These are phyloP conservation scores for Hozukius guyotensis DNA, from an alignment of 2,797 vertebrate genomes.

Conservation along the genomic window DNA sequence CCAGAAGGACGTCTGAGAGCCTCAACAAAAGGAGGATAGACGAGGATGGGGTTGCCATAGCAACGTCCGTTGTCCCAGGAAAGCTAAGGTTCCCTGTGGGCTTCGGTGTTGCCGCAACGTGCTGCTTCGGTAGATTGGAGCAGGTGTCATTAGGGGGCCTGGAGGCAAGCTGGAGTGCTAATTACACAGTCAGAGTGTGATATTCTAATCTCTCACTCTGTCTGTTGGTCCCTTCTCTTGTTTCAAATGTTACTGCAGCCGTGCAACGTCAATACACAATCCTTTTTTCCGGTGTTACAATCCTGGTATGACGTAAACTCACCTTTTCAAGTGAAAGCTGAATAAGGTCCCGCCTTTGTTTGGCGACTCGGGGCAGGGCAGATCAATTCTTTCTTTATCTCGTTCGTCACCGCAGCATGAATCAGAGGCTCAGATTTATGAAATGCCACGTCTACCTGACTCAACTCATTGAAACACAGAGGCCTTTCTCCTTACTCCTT, in stretches of 20 bases:
- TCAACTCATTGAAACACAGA: not conserved
- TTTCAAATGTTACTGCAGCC: conserved; percentile 27
- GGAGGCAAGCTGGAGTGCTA: conserved; percentile 67
- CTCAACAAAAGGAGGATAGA: conserved; percentile 52
- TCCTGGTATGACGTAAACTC: conserved; percentile 18
- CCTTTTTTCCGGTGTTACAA: conserved; percentile 33
- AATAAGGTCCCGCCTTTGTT: conserved; percentile 30
- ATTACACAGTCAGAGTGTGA: conserved; percentile 68
- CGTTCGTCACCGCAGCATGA: conserved; percentile 29
- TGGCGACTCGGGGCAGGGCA: not conserved
- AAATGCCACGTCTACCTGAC: not conserved
- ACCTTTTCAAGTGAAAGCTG: conserved; percentile 10
- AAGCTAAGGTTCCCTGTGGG: conserved; percentile 63
- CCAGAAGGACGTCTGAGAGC: conserved; percentile 37
- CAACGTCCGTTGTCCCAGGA: conserved; percentile 63
- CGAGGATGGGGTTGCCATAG: conserved; percentile 71
- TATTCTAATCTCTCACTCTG: conserved; percentile 23
- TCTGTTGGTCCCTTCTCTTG: not conserved
- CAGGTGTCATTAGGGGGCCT: conserved; percentile 66
- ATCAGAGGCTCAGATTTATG: conserved; percentile 25
- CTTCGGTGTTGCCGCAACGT: conserved; percentile 44
- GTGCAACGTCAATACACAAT: conserved; percentile 32
- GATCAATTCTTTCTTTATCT: conserved; percentile 34
- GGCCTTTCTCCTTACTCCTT: not conserved
- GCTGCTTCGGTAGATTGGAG: conserved; percentile 49